Evolutionary conservation across 30 jellyfish, hydroid and myxozoan genomes (phyloP).

Genomic region (Pelagia noctiluca): DNA sequence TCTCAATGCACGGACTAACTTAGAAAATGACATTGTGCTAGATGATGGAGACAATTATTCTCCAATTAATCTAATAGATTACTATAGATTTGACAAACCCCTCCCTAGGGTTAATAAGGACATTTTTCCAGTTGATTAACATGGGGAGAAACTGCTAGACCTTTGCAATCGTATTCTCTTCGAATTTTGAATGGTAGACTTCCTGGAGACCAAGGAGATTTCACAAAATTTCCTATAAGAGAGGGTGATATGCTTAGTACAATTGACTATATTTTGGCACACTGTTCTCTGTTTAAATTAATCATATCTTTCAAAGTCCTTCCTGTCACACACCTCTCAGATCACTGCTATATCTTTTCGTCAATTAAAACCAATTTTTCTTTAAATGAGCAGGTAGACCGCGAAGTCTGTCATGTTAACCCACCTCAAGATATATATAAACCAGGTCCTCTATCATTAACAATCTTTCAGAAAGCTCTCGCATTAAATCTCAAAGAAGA

Average conservation of each 20-base stretch:
- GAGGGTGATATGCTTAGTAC: neutral
- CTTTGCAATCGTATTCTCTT: neutral
- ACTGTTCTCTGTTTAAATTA: neutral
- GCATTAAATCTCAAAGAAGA: neutral
- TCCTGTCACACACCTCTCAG: neutral
- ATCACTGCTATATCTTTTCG: neutral
- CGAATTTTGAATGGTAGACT: neutral
- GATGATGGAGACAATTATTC: neutral
- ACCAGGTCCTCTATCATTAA: neutral
- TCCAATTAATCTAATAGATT: neutral
- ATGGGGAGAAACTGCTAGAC: neutral
- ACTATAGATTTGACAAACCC: neutral
- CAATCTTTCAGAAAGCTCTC: neutral
- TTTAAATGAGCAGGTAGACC: neutral
- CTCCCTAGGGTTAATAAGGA: neutral
- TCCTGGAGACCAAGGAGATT: neutral
- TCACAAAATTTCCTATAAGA: neutral
- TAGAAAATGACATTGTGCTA: neutral
- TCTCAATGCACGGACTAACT: neutral
- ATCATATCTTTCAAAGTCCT: neutral
- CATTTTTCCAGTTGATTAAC: neutral
- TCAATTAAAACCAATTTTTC: neutral
- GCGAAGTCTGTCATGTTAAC: neutral
- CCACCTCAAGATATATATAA: neutral
- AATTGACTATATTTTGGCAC: neutral